phyloP scores from a whole-genome alignment of 2,888 invertebrate genomes.

The Rugalucina vietnamica region DNA sequence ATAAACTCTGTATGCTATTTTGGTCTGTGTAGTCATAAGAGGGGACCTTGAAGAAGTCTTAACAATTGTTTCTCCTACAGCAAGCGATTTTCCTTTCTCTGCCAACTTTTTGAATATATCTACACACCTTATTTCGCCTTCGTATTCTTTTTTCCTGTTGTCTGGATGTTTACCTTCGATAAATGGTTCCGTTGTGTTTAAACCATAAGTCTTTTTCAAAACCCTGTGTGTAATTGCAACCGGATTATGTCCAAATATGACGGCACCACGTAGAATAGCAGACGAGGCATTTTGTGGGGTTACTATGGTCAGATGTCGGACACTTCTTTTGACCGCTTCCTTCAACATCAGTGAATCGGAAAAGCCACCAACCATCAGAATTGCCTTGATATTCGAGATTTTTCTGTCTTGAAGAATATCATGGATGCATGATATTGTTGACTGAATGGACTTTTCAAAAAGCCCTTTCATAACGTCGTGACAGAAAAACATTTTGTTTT shows the following conservation, averaged over 20 bases:
- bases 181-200: background rate
- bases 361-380: constrained; percentile 47
- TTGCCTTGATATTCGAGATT: background rate
- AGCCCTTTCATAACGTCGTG: constrained; percentile 16
- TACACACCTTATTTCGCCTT: background rate
- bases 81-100: constrained; percentile 15
- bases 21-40: background rate
- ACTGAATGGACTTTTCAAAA: constrained; percentile 26
- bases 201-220: constrained; percentile 40
- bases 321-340: constrained; percentile 18
- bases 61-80: constrained; percentile 10
- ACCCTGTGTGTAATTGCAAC: constrained; percentile 11
- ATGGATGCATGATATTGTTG: constrained; percentile 20
- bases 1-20: background rate
- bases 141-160: background rate
- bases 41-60: background rate
- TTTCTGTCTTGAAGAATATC: background rate
- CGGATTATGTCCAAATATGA: constrained; percentile 33
- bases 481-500: constrained; percentile 25
- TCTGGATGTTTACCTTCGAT: constrained; percentile 1
- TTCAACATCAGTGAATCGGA: constrained; percentile 41
- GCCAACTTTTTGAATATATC: constrained; percentile 30
- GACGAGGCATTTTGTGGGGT: constrained; percentile 35
- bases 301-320: constrained; percentile 10
- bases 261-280: constrained; percentile 45